Evolutionary conservation across 2,797 vertebrate species (phyloP).

Genomic region (Galaxias olidus): DNA sequence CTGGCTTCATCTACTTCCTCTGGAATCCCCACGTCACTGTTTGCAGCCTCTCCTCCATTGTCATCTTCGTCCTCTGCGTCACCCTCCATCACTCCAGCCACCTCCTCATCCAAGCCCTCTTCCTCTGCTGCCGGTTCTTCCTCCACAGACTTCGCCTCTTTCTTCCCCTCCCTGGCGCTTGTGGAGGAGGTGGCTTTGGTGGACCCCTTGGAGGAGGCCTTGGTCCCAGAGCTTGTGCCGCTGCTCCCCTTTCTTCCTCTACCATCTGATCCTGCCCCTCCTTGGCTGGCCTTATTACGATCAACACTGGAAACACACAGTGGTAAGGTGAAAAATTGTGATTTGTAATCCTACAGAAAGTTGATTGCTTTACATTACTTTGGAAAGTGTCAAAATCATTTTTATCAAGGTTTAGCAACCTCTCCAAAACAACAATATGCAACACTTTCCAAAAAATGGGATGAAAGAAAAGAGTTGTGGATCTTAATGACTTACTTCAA

Average conservation of each 20-base stretch:
- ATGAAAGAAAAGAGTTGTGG: too few species aligned
- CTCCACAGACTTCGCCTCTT: not conserved
- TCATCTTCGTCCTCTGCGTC: constrained; percentile 28
- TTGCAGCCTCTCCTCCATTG: constrained; percentile 1
- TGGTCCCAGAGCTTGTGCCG: constrained; percentile 22
- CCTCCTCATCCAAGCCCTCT: constrained; percentile 22
- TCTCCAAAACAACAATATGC: too few species aligned
- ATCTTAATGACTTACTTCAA: constrained; percentile 71
- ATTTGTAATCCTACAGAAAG: not conserved
- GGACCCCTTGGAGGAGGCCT: constrained; percentile 37
- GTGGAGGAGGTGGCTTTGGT: constrained; percentile 25
- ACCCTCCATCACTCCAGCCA: not conserved
- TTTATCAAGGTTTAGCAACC: too few species aligned
- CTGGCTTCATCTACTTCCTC: not conserved
- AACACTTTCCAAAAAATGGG: too few species aligned
- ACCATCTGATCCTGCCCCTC: constrained; percentile 3
- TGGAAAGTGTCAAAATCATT: too few species aligned
- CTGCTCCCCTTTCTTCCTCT: constrained; percentile 22
- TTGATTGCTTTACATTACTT: not conserved
- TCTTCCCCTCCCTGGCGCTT: constrained; percentile 41
- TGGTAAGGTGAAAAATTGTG: too few species aligned
- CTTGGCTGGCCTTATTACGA: constrained; percentile 33
- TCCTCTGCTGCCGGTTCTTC: too few species aligned
- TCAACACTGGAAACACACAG: constrained; percentile 37
- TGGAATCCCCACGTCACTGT: constrained; percentile 1